phyloP scores from a whole-genome alignment of 2,888 invertebrate species.

The Ferdinandea cuprea region DNA sequence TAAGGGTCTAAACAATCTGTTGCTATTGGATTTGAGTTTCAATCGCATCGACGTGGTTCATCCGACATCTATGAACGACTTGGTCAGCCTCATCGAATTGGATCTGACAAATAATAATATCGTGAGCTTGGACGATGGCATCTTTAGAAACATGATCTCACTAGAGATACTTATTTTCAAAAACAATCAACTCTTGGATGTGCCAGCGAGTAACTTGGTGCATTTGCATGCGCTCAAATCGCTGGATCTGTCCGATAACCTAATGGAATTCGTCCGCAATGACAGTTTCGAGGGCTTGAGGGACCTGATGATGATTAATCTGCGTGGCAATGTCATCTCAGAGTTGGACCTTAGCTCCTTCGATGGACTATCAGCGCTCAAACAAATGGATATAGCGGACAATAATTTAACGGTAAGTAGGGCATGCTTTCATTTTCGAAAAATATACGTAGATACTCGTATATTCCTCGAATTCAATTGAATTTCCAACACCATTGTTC shows the following conservation, averaged over 20 bases:
- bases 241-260: conserved; percentile 91
- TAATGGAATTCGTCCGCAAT: conserved; percentile 88
- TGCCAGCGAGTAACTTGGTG: conserved; percentile 88
- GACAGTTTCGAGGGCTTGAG: conserved; percentile 89
- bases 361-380: conserved; percentile 89
- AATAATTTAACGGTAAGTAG: conserved; percentile 89
- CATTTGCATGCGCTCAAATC: conserved; percentile 87
- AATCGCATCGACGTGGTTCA: conserved; percentile 91
- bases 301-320: conserved; percentile 87
- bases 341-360: conserved; percentile 89
- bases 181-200: conserved; percentile 90
- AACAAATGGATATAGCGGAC: conserved; percentile 90
- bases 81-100: conserved; percentile 88
- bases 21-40: conserved; percentile 88
- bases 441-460: neutral
- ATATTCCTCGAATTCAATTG: neutral
- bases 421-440: too few species aligned
- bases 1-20: conserved; percentile 88
- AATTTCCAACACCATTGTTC: neutral
- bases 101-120: conserved; percentile 91
- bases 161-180: conserved; percentile 89
- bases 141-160: conserved; percentile 88
- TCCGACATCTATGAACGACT: conserved; percentile 90
- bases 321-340: conserved; percentile 90
- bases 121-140: conserved; percentile 88